Percentiles rank a stretch among this genome's conserved stretches.
These are phyloP conservation scores for Exephanes ischioxanthus DNA, from an alignment of 2,888 invertebrate species.

Conservation along the genomic window DNA sequence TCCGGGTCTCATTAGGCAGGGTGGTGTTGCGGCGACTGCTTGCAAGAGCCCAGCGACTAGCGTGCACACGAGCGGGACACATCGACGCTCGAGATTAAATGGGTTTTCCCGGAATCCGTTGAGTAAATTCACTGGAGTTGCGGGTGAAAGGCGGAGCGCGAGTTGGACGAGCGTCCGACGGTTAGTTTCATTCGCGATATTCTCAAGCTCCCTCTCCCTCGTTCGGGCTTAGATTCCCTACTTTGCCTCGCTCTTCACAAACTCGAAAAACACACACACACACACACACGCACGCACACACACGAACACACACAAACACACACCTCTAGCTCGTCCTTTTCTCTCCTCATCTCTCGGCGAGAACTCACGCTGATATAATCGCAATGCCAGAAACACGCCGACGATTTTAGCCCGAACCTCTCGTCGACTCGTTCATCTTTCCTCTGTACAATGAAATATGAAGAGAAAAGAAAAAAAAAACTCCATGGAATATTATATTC, in stretches of 20 bases:
- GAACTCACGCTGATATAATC: slow-evolving; percentile 20
- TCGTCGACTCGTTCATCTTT: slow-evolving; percentile 47
- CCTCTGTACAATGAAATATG: slow-evolving; percentile 25
- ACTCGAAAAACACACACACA: slow-evolving; percentile 24
- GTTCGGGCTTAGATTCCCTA: slow-evolving; percentile 49
- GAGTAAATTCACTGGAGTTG: slow-evolving; percentile 73
- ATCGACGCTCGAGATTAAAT: slow-evolving; percentile 79
- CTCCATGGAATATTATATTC: slow-evolving; percentile 11
- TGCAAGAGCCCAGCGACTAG: slow-evolving; percentile 33
- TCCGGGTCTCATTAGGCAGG: slow-evolving; percentile 76
- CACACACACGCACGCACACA: not conserved
- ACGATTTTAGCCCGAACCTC: slow-evolving; percentile 60
- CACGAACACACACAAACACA: not conserved
- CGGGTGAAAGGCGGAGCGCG: slow-evolving; percentile 64
- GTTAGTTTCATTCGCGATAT: slow-evolving; percentile 63
- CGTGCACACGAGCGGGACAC: slow-evolving; percentile 68
- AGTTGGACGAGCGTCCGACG: slow-evolving; percentile 44
- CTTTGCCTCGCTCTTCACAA: slow-evolving; percentile 53
- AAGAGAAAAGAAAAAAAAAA: slow-evolving; percentile 1
- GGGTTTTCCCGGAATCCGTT: slow-evolving; percentile 76
- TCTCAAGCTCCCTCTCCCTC: slow-evolving; percentile 51
- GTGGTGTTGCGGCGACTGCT: slow-evolving; percentile 49
- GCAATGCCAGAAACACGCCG: slow-evolving; percentile 50
- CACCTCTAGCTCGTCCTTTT: slow-evolving; percentile 16
- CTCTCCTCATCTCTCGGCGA: slow-evolving; percentile 10